These are phyloP conservation scores for Pelodiscus sinensis DNA, from an alignment of 2,113 vertebrate species.

Conservation along the genomic window DNA sequence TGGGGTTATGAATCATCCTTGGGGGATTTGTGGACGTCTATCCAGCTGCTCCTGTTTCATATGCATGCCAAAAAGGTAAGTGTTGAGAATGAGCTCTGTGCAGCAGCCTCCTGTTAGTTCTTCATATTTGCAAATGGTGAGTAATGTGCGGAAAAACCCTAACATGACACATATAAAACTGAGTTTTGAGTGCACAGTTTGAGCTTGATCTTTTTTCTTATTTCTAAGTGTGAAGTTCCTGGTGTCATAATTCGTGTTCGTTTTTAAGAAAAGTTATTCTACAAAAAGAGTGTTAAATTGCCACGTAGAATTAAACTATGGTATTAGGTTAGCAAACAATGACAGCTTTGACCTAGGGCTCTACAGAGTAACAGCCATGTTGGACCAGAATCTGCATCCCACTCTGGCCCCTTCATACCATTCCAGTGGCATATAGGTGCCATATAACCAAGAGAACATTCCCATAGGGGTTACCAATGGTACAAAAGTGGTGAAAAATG, in stretches of 20 bases:
- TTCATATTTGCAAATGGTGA: background rate
- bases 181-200: background rate
- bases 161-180: background rate
- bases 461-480: background rate
- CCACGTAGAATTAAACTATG: background rate
- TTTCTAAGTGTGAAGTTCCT: background rate
- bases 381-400: background rate
- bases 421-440: accelerated
- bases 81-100: background rate
- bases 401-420: background rate
- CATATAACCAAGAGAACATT: background rate
- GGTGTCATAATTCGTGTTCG: background rate
- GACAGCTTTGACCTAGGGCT: background rate
- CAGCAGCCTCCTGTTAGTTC: background rate
- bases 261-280: background rate
- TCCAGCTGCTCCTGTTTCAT: background rate
- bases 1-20: constrained; percentile 1
- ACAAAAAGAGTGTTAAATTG: background rate
- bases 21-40: background rate
- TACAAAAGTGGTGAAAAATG: background rate
- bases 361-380: background rate
- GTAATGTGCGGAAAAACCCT: background rate
- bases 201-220: background rate
- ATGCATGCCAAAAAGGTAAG: background rate
- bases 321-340: background rate